These are phyloP conservation scores for Strix aluco DNA, from an alignment of 2,113 vertebrate genomes.

Conservation along the genomic window DNA sequence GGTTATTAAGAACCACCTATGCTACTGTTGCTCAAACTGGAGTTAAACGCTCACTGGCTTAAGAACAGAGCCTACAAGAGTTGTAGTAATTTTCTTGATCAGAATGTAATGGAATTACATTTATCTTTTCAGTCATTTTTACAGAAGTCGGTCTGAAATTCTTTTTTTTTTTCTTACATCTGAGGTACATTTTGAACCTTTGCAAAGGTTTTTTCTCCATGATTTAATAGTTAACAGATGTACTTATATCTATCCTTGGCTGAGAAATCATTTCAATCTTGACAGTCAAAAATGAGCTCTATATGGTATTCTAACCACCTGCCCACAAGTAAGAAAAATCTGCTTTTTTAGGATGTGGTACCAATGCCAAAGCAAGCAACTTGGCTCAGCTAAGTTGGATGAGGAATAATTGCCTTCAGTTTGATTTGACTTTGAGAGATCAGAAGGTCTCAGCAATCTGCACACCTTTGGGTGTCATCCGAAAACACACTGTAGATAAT, in stretches of 20 bases:
- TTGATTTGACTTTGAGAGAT: conserved; percentile 72
- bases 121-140: background rate
- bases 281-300: conserved; percentile 76
- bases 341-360: conserved; percentile 61
- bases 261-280: conserved; percentile 72
- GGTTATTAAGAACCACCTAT: background rate
- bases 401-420: conserved; percentile 56
- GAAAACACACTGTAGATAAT: background rate
- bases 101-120: background rate
- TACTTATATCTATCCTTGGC: conserved; percentile 62
- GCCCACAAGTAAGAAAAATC: conserved; percentile 60
- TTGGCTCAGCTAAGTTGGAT: conserved; percentile 56
- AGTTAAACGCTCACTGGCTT: background rate
- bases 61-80: background rate
- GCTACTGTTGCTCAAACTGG: background rate
- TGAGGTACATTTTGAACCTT: conserved; percentile 26
- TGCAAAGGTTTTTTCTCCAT: conserved; percentile 30
- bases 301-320: conserved; percentile 69
- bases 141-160: background rate
- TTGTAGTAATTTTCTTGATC: background rate
- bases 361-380: conserved; percentile 63
- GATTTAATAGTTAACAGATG: conserved; percentile 76
- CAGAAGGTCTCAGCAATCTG: conserved; percentile 21
- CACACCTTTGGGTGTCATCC: background rate
- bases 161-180: background rate